These are phyloP conservation scores for Batillaria attramentaria DNA, from an alignment of 1,140 invertebrate species.

Conservation along the genomic window DNA sequence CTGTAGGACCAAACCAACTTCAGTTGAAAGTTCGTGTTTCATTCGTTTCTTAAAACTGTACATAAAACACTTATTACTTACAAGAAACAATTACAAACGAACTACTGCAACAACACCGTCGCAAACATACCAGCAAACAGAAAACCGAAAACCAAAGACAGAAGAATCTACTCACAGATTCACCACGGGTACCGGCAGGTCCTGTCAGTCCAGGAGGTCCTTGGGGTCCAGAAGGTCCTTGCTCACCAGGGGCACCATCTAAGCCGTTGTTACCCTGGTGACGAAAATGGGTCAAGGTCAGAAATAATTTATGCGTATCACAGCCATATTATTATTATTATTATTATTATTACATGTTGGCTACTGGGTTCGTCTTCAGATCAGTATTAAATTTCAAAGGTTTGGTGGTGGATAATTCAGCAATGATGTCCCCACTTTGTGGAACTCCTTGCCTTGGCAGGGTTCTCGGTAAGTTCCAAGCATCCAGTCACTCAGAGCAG, in stretches of 20 bases:
- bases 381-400: neutral
- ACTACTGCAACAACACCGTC: neutral
- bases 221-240: constrained; percentile 33
- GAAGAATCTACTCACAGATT: constrained; percentile 35
- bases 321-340: neutral
- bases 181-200: constrained; percentile 33
- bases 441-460: neutral
- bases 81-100: neutral
- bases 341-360: neutral
- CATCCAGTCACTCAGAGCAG: no score
- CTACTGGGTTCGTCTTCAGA: neutral
- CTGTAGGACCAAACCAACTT: neutral
- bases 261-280: constrained; percentile 41
- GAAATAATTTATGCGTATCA: neutral
- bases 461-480: no score
- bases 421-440: neutral
- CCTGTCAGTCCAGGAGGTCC: constrained; percentile 41
- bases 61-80: neutral
- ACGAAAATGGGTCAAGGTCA: neutral
- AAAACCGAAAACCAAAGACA: neutral
- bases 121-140: neutral
- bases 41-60: neutral
- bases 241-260: constrained; percentile 42
- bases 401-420: neutral
- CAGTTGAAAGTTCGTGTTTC: neutral